A percentile compares a stretch with the other conserved stretches of the same genome.
Evolutionary conservation across 1,140 invertebrate species (phyloP).

Genomic region (Brachionus manjavacas): DNA sequence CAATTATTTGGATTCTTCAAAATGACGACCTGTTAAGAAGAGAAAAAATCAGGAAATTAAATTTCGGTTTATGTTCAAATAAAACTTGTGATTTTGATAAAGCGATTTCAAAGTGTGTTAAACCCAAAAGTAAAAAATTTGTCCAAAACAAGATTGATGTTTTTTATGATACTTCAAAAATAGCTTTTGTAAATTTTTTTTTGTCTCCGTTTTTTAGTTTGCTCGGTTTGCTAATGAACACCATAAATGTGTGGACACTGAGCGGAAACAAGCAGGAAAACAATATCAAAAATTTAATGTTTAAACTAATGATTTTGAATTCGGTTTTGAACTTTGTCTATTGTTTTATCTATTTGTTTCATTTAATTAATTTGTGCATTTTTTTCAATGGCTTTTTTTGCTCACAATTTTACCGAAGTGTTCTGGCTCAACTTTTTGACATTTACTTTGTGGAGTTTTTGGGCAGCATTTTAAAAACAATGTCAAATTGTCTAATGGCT

Average conservation of each 20-base stretch:
- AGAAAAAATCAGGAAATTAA: background rate
- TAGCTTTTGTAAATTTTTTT: background rate
- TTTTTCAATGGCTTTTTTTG: background rate
- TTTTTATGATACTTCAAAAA: background rate
- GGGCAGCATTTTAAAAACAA: background rate
- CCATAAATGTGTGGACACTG: background rate
- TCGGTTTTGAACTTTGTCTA: background rate
- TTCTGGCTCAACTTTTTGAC: background rate
- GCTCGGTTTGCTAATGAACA: background rate
- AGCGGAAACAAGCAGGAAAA: background rate
- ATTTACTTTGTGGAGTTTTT: background rate
- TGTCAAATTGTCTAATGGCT: background rate
- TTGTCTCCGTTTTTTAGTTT: background rate
- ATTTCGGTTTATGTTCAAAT: background rate
- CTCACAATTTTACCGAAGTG: background rate
- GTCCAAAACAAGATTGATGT: background rate
- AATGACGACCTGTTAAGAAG: background rate
- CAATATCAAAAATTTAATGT: background rate
- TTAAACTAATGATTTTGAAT: background rate
- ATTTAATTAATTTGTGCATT: background rate
- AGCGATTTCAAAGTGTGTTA: background rate
- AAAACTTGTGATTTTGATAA: background rate
- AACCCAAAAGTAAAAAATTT: background rate
- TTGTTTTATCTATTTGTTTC: constrained; percentile 2
- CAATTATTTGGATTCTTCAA: background rate